Percentiles rank a stretch among this genome's conserved stretches.
These are phyloP conservation scores for Bugulina stolonifera DNA, from an alignment of 2,888 invertebrate genomes.

Conservation along the genomic window DNA sequence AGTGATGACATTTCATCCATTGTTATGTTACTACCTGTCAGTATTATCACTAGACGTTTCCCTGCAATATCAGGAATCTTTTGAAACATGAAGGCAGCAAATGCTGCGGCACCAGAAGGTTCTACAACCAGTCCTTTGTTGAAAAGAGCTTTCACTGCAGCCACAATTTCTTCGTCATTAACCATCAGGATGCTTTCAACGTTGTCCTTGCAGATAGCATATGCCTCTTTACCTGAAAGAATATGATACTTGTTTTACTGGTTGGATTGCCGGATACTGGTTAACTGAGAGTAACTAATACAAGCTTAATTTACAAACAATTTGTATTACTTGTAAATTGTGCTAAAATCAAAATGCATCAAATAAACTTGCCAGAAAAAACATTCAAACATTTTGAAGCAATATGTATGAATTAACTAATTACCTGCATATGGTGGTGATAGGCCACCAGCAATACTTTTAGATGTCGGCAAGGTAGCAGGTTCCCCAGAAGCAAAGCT, in stretches of 20 bases:
- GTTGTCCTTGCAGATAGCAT: conserved; percentile 37
- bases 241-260: too few species aligned
- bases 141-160: conserved; percentile 38
- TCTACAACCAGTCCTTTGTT: conserved; percentile 44
- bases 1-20: conserved; percentile 33
- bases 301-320: too few species aligned
- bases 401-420: neutral
- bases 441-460: conserved; percentile 43
- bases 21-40: conserved; percentile 47
- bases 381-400: too few species aligned
- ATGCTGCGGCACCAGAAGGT: conserved; percentile 45
- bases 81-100: conserved; percentile 39
- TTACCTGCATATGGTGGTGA: conserved; percentile 47
- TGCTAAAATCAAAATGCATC: too few species aligned
- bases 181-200: conserved; percentile 47
- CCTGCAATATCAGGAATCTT: conserved; percentile 40
- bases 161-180: conserved; percentile 42
- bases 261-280: too few species aligned
- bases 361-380: too few species aligned
- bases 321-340: too few species aligned
- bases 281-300: too few species aligned
- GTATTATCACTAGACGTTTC: conserved; percentile 43
- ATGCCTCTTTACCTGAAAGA: conserved; percentile 41
- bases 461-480: conserved; percentile 35
- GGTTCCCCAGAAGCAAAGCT: conserved; percentile 41